Evolutionary conservation across 2,797 vertebrate species (phyloP).

Genomic region (Pangasius djambal): DNA sequence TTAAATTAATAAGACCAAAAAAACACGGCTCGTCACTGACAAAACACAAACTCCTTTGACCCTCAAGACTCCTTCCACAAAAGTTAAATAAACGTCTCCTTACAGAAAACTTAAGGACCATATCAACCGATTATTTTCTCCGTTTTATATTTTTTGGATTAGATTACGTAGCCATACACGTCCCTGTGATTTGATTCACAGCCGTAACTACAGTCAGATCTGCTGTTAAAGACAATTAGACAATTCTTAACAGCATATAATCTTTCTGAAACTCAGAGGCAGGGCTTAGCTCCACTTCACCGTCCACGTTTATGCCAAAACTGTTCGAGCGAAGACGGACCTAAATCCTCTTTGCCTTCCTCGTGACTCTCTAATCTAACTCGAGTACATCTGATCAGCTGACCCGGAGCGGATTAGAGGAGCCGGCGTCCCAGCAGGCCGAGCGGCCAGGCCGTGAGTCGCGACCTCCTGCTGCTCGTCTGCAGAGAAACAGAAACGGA

Average conservation of each 20-base stretch:
- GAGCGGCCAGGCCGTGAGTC: slow-evolving; percentile 6
- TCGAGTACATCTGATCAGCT: slow-evolving; percentile 69
- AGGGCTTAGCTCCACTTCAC: background rate
- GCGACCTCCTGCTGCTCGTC: slow-evolving; percentile 9
- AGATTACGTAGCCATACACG: background rate
- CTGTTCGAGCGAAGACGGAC: background rate
- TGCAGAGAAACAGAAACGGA: background rate
- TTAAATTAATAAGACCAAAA: too few species aligned
- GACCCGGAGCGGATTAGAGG: slow-evolving; percentile 75
- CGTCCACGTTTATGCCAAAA: background rate
- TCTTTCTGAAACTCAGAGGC: background rate
- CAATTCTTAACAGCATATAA: background rate
- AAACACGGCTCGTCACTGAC: too few species aligned
- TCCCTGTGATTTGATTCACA: background rate
- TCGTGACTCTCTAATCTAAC: slow-evolving; percentile 78
- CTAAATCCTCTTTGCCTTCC: slow-evolving; percentile 78
- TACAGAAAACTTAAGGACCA: too few species aligned
- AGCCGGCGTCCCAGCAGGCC: slow-evolving; percentile 32
- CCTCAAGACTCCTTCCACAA: too few species aligned
- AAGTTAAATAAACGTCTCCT: too few species aligned
- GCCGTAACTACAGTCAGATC: background rate
- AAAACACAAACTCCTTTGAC: too few species aligned
- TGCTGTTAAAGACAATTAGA: background rate
- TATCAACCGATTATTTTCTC: too few species aligned
- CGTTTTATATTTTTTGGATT: too few species aligned